Base-by-base conservation (phyloP, 2,888 invertebrate genomes). In the Macrophya alboannulata region DNA sequence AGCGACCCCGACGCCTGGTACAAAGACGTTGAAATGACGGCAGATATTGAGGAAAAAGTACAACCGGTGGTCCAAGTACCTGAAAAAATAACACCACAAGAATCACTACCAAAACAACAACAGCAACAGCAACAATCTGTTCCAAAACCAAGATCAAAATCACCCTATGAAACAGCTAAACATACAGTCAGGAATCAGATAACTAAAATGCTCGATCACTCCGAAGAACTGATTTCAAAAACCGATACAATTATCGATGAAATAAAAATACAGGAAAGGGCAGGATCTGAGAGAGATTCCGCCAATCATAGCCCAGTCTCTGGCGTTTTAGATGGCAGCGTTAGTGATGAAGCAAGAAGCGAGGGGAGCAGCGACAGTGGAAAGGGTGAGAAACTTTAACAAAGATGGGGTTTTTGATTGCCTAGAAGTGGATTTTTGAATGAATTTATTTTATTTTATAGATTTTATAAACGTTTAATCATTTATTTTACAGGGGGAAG, bases 291-390 rank as follows among this genome's bases (percentile, higher is more conserved):
- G 86, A 94, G 97, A 91, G 97, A 97, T 93, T 97, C 97, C 40
- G 97, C 97, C 37, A 97, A 97, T 94, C 97, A 97, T 90, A 97
- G 97, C 93, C 97, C 97, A 3, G 95, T 96, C 84, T 97, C 97
- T 90, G 96, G 96, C 59, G 96, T 96, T 92, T 92, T 96, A 89
- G 96, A 93, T 43, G 93, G 92, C 17, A 93, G 93, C 82, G 91
- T 93, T n/a, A 93, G 91, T 0, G 93, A 93, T 83, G 93, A 93
- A 84, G 91, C 91, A 4, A 89, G 92, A 65, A 93, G 93, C 85
- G 93, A 96, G 96, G 97, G 96, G 87, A 97, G 97, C 86, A 97
- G 96, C 93, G 97, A 97, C 93, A 97, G 97, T 93, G 97, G 97
- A 76, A 97, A 97, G 94, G 97, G 97, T 89, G 96, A 59, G 37